phyloP scores from a whole-genome alignment of 1,140 invertebrate genomes.

The Microvelia longipes region DNA sequence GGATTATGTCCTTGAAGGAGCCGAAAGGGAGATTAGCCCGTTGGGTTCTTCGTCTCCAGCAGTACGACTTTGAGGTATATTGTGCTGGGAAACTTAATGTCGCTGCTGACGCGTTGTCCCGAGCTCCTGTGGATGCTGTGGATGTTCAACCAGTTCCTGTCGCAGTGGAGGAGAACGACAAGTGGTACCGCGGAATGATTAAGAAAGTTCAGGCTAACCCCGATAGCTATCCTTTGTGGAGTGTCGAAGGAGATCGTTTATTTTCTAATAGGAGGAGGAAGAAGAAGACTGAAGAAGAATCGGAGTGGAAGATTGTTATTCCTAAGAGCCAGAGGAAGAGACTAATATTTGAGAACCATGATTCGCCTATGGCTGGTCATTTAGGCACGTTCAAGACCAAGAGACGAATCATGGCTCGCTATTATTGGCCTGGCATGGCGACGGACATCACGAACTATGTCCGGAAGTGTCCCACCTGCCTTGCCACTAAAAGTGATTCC shows the following conservation, averaged over 20 bases:
- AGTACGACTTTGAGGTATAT: slow-evolving; percentile 21
- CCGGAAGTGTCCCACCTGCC: slow-evolving; percentile 18
- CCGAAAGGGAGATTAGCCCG: slow-evolving; percentile 29
- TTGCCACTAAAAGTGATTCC: not conserved
- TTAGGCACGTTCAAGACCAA: slow-evolving; percentile 27
- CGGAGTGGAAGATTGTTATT: slow-evolving; percentile 24
- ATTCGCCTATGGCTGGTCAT: slow-evolving; percentile 25
- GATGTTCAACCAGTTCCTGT: not conserved
- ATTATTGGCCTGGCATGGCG: slow-evolving; percentile 15
- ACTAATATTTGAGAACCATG: slow-evolving; percentile 20
- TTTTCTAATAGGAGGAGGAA: not conserved
- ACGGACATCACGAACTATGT: slow-evolving; percentile 18
- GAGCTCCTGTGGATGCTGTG: not conserved
- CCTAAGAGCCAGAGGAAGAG: slow-evolving; percentile 14
- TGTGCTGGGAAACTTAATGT: slow-evolving; percentile 15
- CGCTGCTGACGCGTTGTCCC: slow-evolving; percentile 12
- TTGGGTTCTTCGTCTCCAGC: slow-evolving; percentile 24
- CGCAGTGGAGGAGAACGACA: not conserved
- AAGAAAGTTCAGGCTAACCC: not conserved
- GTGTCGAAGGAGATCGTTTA: not conserved
- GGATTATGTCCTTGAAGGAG: slow-evolving; percentile 31
- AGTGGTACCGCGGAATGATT: slow-evolving; percentile 3
- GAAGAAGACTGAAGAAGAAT: not conserved
- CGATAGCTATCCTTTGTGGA: not conserved
- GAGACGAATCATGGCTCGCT: slow-evolving; percentile 15